Base-by-base conservation (phyloP, 2,113 vertebrate species). In the Trogon melanurus region DNA sequence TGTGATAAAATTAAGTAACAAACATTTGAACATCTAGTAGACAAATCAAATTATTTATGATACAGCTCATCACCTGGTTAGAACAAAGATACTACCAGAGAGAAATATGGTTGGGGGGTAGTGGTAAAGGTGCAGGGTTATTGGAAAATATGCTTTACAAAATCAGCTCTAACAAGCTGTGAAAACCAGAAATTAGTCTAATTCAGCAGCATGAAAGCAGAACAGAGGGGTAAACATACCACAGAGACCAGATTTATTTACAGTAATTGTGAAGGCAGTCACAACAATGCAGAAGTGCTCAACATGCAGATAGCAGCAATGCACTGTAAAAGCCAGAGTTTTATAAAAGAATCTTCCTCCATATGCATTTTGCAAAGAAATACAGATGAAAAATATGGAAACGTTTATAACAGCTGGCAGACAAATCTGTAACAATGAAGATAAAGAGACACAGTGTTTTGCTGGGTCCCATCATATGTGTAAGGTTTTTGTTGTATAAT, bases 211-310 rank as follows among this genome's bases (percentile, higher is more conserved):
- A 0, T 61, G 45, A 84, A 81, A 44, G 32, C 26, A 89, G 80
- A 96, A 74, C 20, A 64, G 26, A 51, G 47, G 38, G 12, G 5
- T 83, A 92, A 90, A 56, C 2, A 8, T 45, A 79, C 56, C 26
- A 64, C 18, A 45, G 56, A 87, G 65, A 81, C 38, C 80, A 91
- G 80, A 71, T 91, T 84, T 92, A 84, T 92, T 93, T 87, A 53
- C 61, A 50, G 36, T 41, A 78, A 88, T n/a, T 26, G 5, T 60
- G 70, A 91, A 91, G 41, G 56, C 30, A 91, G 26, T 89, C 87
- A 91, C 73, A 95, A 57, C 69, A 92, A 14, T 16, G 51, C 51
- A 34, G 64, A 80, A 92, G 48, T 62, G 22, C 32, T 92, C 60
- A 54, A 60, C 27, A n/a, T 25, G 20, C 44, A 79, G 53, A 19